These are phyloP conservation scores for Cololabis saira DNA, from an alignment of 2,113 vertebrate species.

Conservation along the genomic window DNA sequence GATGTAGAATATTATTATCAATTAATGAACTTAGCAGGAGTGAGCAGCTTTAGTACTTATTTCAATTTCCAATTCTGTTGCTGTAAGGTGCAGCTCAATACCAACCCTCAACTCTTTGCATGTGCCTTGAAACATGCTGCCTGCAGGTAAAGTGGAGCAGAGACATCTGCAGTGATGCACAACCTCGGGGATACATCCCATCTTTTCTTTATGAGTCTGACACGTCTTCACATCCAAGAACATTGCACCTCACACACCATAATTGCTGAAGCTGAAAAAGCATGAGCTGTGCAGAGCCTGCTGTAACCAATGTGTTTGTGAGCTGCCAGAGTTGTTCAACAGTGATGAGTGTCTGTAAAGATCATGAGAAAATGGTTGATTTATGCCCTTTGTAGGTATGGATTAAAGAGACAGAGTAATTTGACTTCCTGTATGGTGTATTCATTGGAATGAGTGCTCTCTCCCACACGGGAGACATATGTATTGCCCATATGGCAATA, in stretches of 20 bases:
- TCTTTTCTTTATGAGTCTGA: conserved; percentile 39
- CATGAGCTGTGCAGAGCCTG: conserved; percentile 29
- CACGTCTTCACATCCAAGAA: conserved; percentile 32
- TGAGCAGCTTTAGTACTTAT: conserved; percentile 19
- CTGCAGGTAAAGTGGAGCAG: conserved; percentile 36
- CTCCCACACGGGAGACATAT: background rate
- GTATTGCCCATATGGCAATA: too few species aligned
- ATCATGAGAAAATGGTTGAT: conserved; percentile 23
- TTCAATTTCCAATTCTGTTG: background rate
- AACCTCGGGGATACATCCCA: conserved; percentile 49
- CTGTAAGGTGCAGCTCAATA: conserved; percentile 17
- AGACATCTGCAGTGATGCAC: conserved; percentile 40
- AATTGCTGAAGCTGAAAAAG: conserved; percentile 62
- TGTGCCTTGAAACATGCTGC: background rate
- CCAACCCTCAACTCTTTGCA: conserved; percentile 7
- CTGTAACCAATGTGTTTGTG: conserved; percentile 64
- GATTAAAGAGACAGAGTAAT: conserved; percentile 33
- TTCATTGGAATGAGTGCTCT: conserved; percentile 14
- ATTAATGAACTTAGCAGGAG: conserved; percentile 13
- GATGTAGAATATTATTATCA: conserved; percentile 11
- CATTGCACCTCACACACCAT: conserved; percentile 48
- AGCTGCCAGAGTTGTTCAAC: conserved; percentile 44
- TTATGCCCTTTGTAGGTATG: conserved; percentile 47
- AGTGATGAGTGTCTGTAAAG: conserved; percentile 24
- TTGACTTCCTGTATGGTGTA: conserved; percentile 19